Conservation (phyloP, 2,797 vertebrate species). For the Jordanella pulchra region DNA sequence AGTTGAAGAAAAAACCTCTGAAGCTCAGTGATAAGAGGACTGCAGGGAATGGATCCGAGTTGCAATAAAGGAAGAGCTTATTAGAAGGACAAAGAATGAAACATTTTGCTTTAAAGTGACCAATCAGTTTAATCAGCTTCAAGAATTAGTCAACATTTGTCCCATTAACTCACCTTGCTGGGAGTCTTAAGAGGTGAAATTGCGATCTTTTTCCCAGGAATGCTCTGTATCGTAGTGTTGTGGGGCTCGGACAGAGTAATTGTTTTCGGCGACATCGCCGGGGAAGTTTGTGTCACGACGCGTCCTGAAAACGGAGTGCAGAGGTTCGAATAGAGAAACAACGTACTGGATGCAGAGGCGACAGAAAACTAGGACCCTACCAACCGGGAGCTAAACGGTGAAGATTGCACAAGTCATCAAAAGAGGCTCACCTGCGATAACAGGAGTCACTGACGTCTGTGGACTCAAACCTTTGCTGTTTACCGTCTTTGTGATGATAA, state of each 20-base stretch:
- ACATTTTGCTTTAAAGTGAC: no score
- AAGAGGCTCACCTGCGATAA: conserved; percentile 84
- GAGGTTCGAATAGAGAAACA: not conserved
- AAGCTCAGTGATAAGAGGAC: no score
- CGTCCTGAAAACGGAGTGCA: conserved; percentile 77
- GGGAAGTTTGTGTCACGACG: conserved; percentile 88
- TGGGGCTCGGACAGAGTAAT: conserved; percentile 89
- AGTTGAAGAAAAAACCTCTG: no score
- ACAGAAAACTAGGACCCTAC: not conserved
- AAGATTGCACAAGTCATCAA: not conserved
- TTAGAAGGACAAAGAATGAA: no score
- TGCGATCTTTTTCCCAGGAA: conserved; percentile 93
- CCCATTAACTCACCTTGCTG: conserved; percentile 85
- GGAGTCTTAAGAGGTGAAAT: conserved; percentile 98
- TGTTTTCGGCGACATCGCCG: conserved; percentile 87
- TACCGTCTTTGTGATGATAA: conserved; percentile 94
- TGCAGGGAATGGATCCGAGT: no score
- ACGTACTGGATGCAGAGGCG: not conserved
- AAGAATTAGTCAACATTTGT: not conserved
- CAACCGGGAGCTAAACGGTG: no score
- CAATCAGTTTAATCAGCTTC: no score
- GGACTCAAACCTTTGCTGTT: conserved; percentile 92
- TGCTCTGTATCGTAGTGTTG: conserved; percentile 83
- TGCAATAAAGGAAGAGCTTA: no score
- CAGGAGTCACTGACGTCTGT: conserved; percentile 87